Conservation (phyloP, 2,888 invertebrate genomes). For the Hyposoter dolosus region DNA sequence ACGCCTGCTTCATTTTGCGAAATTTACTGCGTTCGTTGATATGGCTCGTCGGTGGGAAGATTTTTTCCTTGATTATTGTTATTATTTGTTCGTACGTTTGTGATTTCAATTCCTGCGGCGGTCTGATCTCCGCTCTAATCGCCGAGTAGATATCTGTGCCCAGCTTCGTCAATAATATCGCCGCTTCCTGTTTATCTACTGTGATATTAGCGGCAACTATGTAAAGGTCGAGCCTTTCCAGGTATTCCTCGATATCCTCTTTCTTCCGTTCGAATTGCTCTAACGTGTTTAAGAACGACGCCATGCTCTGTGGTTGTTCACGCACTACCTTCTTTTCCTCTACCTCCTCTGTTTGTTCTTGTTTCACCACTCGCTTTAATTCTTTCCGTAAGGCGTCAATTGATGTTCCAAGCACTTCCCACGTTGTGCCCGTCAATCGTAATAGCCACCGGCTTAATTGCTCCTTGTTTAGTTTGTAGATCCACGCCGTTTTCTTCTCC, state of each 20-base stretch:
- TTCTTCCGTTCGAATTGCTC: slow-evolving; percentile 48
- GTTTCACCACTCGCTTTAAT: slow-evolving; percentile 5
- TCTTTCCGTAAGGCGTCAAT: slow-evolving; percentile 26
- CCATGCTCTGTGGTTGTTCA: slow-evolving; percentile 38
- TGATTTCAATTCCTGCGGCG: slow-evolving; percentile 18
- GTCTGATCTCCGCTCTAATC: slow-evolving; percentile 30
- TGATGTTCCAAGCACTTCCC: not conserved
- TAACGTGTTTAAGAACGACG: slow-evolving; percentile 43
- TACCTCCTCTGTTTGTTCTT: not conserved
- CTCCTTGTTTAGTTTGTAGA: slow-evolving; percentile 34
- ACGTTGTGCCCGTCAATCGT: slow-evolving; percentile 22
- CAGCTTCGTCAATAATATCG: slow-evolving; percentile 32
- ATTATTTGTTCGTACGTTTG: slow-evolving; percentile 29
- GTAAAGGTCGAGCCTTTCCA: slow-evolving; percentile 34
- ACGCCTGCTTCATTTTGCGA: slow-evolving; percentile 31
- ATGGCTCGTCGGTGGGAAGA: slow-evolving; percentile 28
- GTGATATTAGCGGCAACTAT: slow-evolving; percentile 41
- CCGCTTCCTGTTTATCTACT: slow-evolving; percentile 33
- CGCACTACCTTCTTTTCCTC: not conserved
- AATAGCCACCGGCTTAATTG: slow-evolving; percentile 19
- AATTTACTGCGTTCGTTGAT: slow-evolving; percentile 44
- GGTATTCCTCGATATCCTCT: slow-evolving; percentile 47
- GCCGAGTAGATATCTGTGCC: slow-evolving; percentile 31
- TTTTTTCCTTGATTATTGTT: slow-evolving; percentile 27
- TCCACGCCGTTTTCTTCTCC: slow-evolving; percentile 27